A percentile compares a stretch with the other conserved stretches of the same genome.
These are phyloP conservation scores for Ctenopoma multispine DNA, from an alignment of 2,797 vertebrate species.

Conservation along the genomic window DNA sequence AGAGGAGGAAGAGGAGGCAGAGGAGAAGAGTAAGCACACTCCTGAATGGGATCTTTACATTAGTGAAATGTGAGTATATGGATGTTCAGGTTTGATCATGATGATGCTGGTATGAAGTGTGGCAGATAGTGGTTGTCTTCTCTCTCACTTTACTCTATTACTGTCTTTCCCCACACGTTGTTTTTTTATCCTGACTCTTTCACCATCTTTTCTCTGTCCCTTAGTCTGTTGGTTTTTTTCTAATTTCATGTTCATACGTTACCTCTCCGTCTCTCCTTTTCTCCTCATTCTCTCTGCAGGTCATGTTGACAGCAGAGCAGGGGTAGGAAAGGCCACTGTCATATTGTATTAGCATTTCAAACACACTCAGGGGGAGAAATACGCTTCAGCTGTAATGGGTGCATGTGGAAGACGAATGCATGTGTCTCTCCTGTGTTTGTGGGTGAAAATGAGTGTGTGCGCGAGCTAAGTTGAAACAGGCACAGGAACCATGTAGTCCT, in stretches of 20 bases:
- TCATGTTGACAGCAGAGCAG: slow-evolving; percentile 51
- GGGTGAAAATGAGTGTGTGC: neutral
- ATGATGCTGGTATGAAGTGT: slow-evolving; percentile 1
- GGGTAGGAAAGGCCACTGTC: slow-evolving; percentile 70
- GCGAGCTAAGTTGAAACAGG: neutral
- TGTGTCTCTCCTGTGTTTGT: neutral
- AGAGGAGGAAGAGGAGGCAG: slow-evolving; percentile 6
- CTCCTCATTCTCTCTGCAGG: slow-evolving; percentile 30
- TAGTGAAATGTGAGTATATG: slow-evolving; percentile 64
- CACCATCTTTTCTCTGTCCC: slow-evolving; percentile 15
- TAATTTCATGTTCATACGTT: slow-evolving; percentile 12
- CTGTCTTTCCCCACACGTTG: slow-evolving; percentile 1
- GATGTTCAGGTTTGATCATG: neutral
- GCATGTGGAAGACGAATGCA: slow-evolving; percentile 7
- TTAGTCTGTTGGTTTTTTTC: neutral
- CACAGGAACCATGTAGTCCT: slow-evolving; percentile 27
- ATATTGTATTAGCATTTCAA: slow-evolving; percentile 61
- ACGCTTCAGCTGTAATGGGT: slow-evolving; percentile 48
- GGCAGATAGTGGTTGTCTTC: neutral
- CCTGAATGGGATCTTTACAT: slow-evolving; percentile 44
- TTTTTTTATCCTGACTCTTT: slow-evolving; percentile 1
- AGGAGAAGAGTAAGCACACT: slow-evolving; percentile 17
- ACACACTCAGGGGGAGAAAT: slow-evolving; percentile 47
- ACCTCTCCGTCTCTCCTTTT: neutral
- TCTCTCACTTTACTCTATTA: slow-evolving; percentile 14